phyloP scores from a whole-genome alignment of 2,113 vertebrate species.

The Crocuta crocuta region DNA sequence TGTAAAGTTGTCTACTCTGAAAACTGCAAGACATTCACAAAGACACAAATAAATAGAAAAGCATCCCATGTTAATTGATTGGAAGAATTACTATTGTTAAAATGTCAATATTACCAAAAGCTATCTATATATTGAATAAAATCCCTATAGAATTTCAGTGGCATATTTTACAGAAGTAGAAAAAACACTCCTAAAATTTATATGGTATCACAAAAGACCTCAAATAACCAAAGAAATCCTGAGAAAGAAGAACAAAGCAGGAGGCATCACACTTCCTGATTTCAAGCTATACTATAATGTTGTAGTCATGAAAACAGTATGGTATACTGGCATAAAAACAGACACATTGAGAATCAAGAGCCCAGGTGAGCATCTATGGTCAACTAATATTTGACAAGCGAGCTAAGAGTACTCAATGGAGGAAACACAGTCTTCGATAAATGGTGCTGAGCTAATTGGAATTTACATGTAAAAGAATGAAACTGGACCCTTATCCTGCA shows the following conservation, averaged over 20 bases:
- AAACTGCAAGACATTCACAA: not conserved
- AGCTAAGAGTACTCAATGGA: not conserved
- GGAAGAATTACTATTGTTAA: not conserved
- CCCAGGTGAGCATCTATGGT: not conserved
- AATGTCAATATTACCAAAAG: not conserved
- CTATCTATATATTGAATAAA: not conserved
- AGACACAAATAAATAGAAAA: not conserved
- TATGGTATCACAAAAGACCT: not conserved
- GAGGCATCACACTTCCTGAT: not conserved
- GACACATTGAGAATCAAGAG: not conserved
- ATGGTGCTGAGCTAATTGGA: not conserved
- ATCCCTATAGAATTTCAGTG: not conserved
- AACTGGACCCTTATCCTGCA: not conserved
- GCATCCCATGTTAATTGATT: not conserved
- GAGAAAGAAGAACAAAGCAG: not conserved
- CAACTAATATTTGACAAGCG: not conserved
- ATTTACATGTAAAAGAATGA: not conserved
- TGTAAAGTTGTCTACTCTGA: not conserved
- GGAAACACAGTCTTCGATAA: not conserved
- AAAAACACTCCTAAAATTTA: not conserved
- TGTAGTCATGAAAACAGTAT: not conserved
- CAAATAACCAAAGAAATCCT: not conserved
- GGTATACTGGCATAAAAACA: not conserved
- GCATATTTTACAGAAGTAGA: not conserved
- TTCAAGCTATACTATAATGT: not conserved